Percentiles rank a stretch among this genome's conserved stretches.
Evolutionary conservation across 2,888 invertebrate species (phyloP).

Genomic region (Dynastes grantii): DNA sequence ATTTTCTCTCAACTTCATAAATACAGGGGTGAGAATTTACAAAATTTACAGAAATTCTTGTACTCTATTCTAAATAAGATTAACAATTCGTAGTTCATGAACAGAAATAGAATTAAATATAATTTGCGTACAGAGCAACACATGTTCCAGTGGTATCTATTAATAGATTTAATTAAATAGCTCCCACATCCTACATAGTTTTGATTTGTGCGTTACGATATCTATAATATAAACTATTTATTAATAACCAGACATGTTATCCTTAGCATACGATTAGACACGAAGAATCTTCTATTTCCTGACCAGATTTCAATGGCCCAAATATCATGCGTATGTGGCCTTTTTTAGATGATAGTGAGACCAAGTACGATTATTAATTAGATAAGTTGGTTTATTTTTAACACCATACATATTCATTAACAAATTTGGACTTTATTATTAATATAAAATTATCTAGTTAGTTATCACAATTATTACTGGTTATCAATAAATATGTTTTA

Average conservation of each 20-base stretch:
- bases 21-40: not conserved
- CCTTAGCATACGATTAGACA: slow-evolving; percentile 8
- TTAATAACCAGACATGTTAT: not conserved
- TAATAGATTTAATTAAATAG: not conserved
- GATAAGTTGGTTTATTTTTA: too few relatives aligned
- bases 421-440: too few relatives aligned
- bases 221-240: not conserved
- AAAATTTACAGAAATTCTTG: too few relatives aligned
- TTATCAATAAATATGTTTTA: too few relatives aligned
- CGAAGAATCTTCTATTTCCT: slow-evolving; percentile 32
- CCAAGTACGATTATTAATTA: too few relatives aligned
- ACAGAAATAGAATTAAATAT: not conserved
- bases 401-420: not conserved
- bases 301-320: slow-evolving; percentile 23
- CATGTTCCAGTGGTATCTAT: not conserved
- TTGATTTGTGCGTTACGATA: not conserved
- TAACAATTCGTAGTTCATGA: not conserved
- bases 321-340: not conserved
- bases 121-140: not conserved
- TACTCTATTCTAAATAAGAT: not conserved
- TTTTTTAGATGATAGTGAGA: not conserved
- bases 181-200: not conserved
- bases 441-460: too few relatives aligned
- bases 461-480: too few relatives aligned
- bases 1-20: not conserved